These are phyloP conservation scores for Ischnura elegans DNA, from an alignment of 2,888 invertebrate genomes.

Conservation along the genomic window DNA sequence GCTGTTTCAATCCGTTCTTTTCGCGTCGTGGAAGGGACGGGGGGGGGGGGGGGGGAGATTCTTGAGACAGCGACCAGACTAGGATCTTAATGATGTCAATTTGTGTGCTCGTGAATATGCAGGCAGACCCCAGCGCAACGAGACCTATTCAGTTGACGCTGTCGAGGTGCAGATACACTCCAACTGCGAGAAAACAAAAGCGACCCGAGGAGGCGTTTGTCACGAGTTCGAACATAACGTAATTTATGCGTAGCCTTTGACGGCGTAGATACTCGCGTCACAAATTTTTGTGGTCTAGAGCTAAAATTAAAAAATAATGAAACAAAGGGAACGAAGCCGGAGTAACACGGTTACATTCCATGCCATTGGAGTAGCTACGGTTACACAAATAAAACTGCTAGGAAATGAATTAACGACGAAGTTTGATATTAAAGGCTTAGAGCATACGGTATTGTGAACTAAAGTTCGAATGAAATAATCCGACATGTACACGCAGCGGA, in stretches of 20 bases:
- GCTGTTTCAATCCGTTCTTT: not conserved
- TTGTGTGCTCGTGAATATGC: not conserved
- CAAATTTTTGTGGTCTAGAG: not conserved
- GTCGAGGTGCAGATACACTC: not conserved
- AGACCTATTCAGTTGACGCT: not conserved
- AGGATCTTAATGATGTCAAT: not conserved
- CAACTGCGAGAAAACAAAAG: not conserved
- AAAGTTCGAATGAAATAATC: too few relatives aligned
- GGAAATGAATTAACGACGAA: too few relatives aligned
- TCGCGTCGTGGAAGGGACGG: not conserved
- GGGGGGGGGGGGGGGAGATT: not conserved
- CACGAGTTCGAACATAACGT: not conserved
- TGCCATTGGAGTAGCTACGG: not conserved
- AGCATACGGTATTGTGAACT: too few relatives aligned
- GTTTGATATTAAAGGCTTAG: too few relatives aligned
- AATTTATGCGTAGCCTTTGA: not conserved
- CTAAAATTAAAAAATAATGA: too few relatives aligned
- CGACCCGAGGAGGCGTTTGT: not conserved
- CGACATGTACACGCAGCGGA: too few relatives aligned
- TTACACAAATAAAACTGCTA: not conserved
- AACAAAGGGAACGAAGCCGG: not conserved
- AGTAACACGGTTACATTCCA: not conserved
- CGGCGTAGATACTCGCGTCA: not conserved
- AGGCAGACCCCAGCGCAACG: not conserved
- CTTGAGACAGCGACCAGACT: not conserved